Percentiles rank a stretch among this genome's conserved stretches.
Evolutionary conservation across 2,113 vertebrate species (phyloP).

Genomic region (Caloenas nicobarica): DNA sequence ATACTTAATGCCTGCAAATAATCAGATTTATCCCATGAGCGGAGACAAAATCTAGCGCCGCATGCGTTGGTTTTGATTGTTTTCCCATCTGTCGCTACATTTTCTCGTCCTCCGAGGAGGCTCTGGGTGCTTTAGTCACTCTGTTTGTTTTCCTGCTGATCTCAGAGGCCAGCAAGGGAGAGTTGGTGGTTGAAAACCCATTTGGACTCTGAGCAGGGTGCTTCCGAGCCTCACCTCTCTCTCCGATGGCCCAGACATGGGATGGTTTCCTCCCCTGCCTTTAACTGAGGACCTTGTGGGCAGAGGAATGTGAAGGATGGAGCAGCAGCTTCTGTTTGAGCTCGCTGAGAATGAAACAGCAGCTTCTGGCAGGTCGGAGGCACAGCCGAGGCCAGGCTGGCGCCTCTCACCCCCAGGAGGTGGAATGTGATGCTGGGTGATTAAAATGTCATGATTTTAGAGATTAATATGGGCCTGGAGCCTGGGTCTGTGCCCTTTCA

Average conservation of each 20-base stretch:
- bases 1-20: not conserved
- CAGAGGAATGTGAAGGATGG: not conserved
- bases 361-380: not conserved
- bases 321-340: not conserved
- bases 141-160: not conserved
- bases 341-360: not conserved
- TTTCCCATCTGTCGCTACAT: not conserved
- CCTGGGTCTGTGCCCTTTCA: rapidly evolving
- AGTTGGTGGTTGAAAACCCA: not conserved
- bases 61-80: not conserved
- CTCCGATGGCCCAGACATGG: rapidly evolving
- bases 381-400: not conserved
- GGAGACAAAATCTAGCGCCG: not conserved
- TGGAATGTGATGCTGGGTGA: not conserved
- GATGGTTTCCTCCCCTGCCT: not conserved
- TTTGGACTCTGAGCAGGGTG: not conserved
- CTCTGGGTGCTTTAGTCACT: not conserved
- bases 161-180: not conserved
- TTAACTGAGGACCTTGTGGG: not conserved
- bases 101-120: not conserved
- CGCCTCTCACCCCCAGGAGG: not conserved
- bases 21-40: not conserved
- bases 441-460: not conserved
- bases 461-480: not conserved
- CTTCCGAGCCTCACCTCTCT: not conserved